phyloP scores from a whole-genome alignment of 2,113 vertebrate genomes.

The Psophia crepitans region DNA sequence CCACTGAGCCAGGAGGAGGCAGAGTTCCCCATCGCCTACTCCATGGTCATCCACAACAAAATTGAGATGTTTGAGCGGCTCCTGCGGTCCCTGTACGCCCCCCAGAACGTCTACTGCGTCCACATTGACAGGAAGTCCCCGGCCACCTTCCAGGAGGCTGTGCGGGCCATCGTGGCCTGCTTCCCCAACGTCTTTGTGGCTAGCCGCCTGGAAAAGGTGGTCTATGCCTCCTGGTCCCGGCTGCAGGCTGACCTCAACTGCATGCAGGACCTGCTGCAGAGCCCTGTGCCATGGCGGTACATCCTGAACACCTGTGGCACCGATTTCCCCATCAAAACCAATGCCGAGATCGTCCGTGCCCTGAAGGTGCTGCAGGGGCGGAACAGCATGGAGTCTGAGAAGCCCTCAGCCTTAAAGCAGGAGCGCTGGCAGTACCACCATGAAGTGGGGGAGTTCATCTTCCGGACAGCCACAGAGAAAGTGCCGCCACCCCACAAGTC shows the following conservation, averaged over 20 bases:
- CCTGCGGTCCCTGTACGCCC: constrained; percentile 81
- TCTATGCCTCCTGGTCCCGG: constrained; percentile 89
- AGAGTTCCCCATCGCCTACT: constrained; percentile 86
- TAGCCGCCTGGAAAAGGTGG: constrained; percentile 77
- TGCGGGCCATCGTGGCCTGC: constrained; percentile 79
- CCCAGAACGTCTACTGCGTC: constrained; percentile 92
- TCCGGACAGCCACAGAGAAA: constrained; percentile 32
- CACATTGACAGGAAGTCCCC: constrained; percentile 84
- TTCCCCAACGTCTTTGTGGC: constrained; percentile 90
- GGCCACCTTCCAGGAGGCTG: constrained; percentile 71
- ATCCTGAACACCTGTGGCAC: constrained; percentile 90
- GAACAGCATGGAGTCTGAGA: constrained; percentile 87
- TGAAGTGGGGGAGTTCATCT: not conserved
- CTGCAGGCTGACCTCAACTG: constrained; percentile 95
- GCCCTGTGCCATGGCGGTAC: constrained; percentile 81
- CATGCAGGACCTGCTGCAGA: constrained; percentile 84
- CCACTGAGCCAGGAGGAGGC: constrained; percentile 83
- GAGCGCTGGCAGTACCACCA: constrained; percentile 79
- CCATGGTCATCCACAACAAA: constrained; percentile 90
- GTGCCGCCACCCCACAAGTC: constrained; percentile 74
- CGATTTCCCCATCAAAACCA: constrained; percentile 94
- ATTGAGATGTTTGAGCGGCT: constrained; percentile 92
- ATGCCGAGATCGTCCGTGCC: constrained; percentile 79
- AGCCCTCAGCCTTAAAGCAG: constrained; percentile 62
- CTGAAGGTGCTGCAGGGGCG: constrained; percentile 79